Evolutionary conservation across 2,113 vertebrate species (phyloP), one percentile per base, ranked within the genome.

Genomic region (Micronycteris hirsuta): DNA sequence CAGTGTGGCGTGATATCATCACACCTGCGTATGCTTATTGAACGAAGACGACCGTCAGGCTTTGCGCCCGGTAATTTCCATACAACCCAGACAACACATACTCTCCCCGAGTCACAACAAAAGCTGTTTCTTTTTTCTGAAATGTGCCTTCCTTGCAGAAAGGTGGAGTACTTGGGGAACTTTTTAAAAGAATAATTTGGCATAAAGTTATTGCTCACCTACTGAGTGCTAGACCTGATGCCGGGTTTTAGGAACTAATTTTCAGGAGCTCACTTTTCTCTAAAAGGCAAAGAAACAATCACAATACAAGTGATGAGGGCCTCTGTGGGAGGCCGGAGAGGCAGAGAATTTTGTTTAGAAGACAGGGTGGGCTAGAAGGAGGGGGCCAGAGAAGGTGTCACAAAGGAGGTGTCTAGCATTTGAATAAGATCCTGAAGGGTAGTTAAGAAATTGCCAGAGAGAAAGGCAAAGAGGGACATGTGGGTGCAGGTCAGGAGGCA

Each of bases 101-200:
- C 52, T 81, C 36, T 90, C 47, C 56, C n/a, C 58, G 61, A 96
- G 91, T 82, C 89, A 95, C 81, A 95, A 86, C 77, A 82, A 82
- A 96, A 82, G 20, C 70, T 90, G 76, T 67, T 91, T 93, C 76
- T 77, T 26, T 26, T 70, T 85, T 87, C 20, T 82, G 87, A 95
- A 89, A 86, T 84, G 58, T 81, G 38, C 9, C 33, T 68, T 95
- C 47, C 63, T 80, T 28, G 41, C 52, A 67, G 61, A 93, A 96
- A 93, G 41, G 33, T 38, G 19, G 56, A 36, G 14, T 41, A 73
- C 47, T 43, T 58, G 33, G 12, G 47, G 47, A 38, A 89, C 47
- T 67, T 91, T 91, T 54, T 24, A 74, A 49, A 95, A 45, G 19
- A 82, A 31, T 45, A 33, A 82, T 73, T 82, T 85, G 52, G 71